A percentile compares a stretch with the other conserved stretches of the same genome.
These are phyloP conservation scores for Epinephelus cyanopodus DNA, from an alignment of 2,113 vertebrate genomes.

Conservation along the genomic window DNA sequence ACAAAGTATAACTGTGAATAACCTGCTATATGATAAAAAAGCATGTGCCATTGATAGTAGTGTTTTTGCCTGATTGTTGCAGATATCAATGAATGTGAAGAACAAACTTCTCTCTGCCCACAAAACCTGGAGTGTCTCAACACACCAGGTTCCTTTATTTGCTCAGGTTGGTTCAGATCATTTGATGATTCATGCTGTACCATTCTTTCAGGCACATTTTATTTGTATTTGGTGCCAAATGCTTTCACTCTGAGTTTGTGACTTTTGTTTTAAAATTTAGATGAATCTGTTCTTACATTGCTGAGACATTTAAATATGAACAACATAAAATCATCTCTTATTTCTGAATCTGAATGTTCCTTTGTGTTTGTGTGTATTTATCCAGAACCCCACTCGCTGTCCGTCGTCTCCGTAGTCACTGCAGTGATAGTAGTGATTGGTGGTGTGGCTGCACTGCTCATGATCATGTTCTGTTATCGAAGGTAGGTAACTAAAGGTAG, in stretches of 20 bases:
- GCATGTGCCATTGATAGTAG: neutral
- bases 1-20: neutral
- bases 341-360: neutral
- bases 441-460: constrained; percentile 61
- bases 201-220: neutral
- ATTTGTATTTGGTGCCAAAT: neutral
- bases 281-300: neutral
- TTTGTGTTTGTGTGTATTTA: constrained; percentile 18
- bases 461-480: constrained; percentile 75
- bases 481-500: constrained; percentile 58
- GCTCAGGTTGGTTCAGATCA: constrained; percentile 72
- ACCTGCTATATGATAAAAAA: neutral
- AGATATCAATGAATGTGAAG: constrained; percentile 85
- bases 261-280: neutral
- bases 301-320: neutral
- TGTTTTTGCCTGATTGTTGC: constrained; percentile 24
- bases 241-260: neutral
- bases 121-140: constrained; percentile 78
- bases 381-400: constrained; percentile 71
- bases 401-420: constrained; percentile 66
- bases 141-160: constrained; percentile 80
- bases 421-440: constrained; percentile 75
- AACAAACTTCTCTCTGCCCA: constrained; percentile 71
- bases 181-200: neutral
- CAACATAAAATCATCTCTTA: neutral